phyloP scores from a whole-genome alignment of 2,113 vertebrate genomes.

The Murina feae region DNA sequence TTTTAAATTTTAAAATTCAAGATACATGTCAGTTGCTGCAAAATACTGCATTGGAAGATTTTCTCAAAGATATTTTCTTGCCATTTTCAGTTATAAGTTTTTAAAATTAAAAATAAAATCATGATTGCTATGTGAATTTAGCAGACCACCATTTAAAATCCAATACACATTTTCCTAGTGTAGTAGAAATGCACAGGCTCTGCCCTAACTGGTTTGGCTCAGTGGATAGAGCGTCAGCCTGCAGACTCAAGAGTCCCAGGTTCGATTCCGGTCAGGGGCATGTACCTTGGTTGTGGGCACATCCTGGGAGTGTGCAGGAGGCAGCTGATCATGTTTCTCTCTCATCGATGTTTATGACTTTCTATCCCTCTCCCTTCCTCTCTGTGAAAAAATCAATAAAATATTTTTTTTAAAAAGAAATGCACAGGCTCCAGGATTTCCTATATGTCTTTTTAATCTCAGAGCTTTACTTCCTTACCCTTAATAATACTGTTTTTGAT shows the following conservation, averaged over 20 bases:
- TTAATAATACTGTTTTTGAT: neutral
- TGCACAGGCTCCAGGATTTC: neutral
- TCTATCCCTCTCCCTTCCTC: too few relatives aligned
- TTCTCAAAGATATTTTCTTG: neutral
- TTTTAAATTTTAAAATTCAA: neutral
- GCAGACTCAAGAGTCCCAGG: too few relatives aligned
- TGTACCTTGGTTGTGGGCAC: too few relatives aligned
- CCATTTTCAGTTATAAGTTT: neutral
- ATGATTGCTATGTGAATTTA: neutral
- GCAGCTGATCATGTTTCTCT: too few relatives aligned
- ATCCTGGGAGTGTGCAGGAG: too few relatives aligned
- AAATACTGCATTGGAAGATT: neutral
- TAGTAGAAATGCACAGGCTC: neutral
- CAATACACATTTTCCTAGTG: neutral
- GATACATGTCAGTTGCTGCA: neutral
- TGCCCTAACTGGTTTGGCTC: too few relatives aligned
- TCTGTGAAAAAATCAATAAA: too few relatives aligned
- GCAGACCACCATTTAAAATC: neutral
- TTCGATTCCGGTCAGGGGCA: too few relatives aligned
- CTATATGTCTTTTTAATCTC: neutral
- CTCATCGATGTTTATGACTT: too few relatives aligned
- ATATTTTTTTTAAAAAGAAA: too few relatives aligned
- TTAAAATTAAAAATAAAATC: neutral
- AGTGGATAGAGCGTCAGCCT: too few relatives aligned
- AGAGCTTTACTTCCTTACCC: neutral